Base-by-base conservation (phyloP, 2,797 vertebrate genomes). In the Rhinoraja longicauda region DNA sequence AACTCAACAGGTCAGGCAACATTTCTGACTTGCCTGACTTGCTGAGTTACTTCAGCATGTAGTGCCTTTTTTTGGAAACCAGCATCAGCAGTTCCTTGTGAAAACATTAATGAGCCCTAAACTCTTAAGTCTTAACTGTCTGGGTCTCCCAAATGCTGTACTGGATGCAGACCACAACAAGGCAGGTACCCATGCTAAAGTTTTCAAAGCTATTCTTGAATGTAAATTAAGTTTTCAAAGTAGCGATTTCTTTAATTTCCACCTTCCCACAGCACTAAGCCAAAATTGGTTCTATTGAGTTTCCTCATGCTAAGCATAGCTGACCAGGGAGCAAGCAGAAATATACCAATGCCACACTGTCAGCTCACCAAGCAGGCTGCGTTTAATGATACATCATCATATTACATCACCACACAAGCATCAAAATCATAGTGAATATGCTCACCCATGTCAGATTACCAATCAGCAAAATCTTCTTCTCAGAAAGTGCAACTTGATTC, bases 361-460 rank as follows among this genome's bases (percentile, higher is more conserved):
- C 59, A 90, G 19, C 88, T 62, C 57, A 32, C 1, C 19, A 15
- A 12, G n/a, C 24, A 24, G 4, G 82, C 3, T 29, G 64, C 29
- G n/a, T 64, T 26, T 70, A 90, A 70, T 21, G 17, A 29, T 78
- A 70, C 67, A 4, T 84, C 45, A 59, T 76, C 9, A n/a, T 15
- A n/a, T 29, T 59, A 62, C n/a, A 26, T n/a, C 59, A 10, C 10
- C 13, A 26, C 59, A 17, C 39, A 53, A 1, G n/a, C 0, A 12
- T 39, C 32, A 5, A 92, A 57, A 92, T n/a, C 39, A 72, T 72
- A 29, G 9, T 6, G 24, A 73, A 15, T 13, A 92, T 57, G 36
- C 90, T 92, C 90, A 92, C 90, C 90, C 90, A 92, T 1, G 90
- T 92, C 90, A 92, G 70, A 53, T 92, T 92, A 26, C 90, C 90